Evolutionary conservation across 2,113 vertebrate genomes (phyloP).

Genomic region (Platichthys flesus): DNA sequence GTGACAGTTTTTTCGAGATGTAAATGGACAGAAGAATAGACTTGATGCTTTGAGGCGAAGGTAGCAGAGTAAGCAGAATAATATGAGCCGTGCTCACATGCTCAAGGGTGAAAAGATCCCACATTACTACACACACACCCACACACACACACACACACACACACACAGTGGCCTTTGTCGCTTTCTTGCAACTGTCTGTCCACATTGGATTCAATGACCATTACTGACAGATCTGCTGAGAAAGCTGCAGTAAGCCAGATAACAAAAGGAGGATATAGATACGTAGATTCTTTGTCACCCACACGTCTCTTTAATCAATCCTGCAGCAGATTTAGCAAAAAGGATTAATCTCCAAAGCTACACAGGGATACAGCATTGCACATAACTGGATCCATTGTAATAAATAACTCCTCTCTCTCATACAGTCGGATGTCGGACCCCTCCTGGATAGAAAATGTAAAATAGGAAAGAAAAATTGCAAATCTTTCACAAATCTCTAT

Average conservation of each 20-base stretch:
- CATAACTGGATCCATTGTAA: conserved; percentile 65
- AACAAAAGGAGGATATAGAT: conserved; percentile 49
- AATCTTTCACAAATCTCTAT: conserved; percentile 51
- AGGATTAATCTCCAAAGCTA: conserved; percentile 55
- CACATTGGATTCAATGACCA: conserved; percentile 54
- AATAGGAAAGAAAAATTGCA: conserved; percentile 27
- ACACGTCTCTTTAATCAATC: conserved; percentile 22
- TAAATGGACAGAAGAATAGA: conserved; percentile 68
- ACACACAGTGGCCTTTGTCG: conserved; percentile 25
- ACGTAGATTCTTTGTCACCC: conserved; percentile 32
- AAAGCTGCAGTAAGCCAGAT: conserved; percentile 30
- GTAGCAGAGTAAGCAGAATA: conserved; percentile 53
- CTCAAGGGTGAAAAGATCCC: conserved; percentile 40
- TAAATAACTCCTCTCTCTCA: conserved; percentile 41
- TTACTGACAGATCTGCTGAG: conserved; percentile 49
- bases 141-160: background rate
- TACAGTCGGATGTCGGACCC: conserved; percentile 42
- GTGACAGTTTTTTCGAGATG: conserved; percentile 72
- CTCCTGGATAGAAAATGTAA: conserved; percentile 49
- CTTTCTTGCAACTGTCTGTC: conserved; percentile 40
- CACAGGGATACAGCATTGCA: conserved; percentile 16
- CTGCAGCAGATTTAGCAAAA: conserved; percentile 33
- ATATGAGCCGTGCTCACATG: conserved; percentile 23
- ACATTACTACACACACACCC: conserved; percentile 14
- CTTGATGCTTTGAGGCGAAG: conserved; percentile 62